phyloP scores from a whole-genome alignment of 1,140 invertebrate genomes.

The Dendroctonus ponderosae region DNA sequence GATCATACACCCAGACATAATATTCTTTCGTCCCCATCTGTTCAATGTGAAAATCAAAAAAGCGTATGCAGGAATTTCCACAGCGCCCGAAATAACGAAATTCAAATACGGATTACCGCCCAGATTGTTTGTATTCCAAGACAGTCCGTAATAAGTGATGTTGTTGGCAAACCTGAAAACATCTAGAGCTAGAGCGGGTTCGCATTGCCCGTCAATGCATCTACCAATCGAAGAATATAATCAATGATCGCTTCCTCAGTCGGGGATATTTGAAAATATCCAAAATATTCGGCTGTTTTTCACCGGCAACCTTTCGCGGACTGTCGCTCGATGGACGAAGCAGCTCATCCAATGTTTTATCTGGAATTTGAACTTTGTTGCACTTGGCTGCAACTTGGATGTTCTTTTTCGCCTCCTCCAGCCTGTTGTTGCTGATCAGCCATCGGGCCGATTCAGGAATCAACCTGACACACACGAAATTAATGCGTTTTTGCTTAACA shows the following conservation, averaged over 20 bases:
- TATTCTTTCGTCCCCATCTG: conserved; percentile 67
- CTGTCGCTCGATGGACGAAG: conserved; percentile 44
- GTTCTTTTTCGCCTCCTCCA: conserved; percentile 66
- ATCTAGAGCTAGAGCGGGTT: too few relatives aligned
- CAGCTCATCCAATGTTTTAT: conserved; percentile 57
- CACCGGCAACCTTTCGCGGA: conserved; percentile 27
- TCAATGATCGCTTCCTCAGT: conserved; percentile 67
- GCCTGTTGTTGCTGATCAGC: conserved; percentile 73
- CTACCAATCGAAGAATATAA: conserved; percentile 78
- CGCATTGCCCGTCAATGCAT: too few relatives aligned
- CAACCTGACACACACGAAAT: conserved; percentile 54
- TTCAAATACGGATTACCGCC: conserved; percentile 73
- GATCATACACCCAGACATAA: conserved; percentile 70
- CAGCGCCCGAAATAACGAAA: conserved; percentile 71
- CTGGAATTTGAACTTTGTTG: conserved; percentile 62
- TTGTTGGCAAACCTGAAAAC: conserved; percentile 76
- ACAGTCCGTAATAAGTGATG: conserved; percentile 78
- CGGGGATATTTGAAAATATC: conserved; percentile 72
- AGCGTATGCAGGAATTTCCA: conserved; percentile 75
- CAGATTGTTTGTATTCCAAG: conserved; percentile 74
- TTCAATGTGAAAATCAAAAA: conserved; percentile 70
- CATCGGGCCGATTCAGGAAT: conserved; percentile 82
- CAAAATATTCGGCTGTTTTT: conserved; percentile 57
- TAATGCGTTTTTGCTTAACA: background rate
- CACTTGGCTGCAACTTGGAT: conserved; percentile 68